Evolutionary conservation across 2,113 vertebrate species (phyloP).

Genomic region (Poeciliopsis turrubarensis): DNA sequence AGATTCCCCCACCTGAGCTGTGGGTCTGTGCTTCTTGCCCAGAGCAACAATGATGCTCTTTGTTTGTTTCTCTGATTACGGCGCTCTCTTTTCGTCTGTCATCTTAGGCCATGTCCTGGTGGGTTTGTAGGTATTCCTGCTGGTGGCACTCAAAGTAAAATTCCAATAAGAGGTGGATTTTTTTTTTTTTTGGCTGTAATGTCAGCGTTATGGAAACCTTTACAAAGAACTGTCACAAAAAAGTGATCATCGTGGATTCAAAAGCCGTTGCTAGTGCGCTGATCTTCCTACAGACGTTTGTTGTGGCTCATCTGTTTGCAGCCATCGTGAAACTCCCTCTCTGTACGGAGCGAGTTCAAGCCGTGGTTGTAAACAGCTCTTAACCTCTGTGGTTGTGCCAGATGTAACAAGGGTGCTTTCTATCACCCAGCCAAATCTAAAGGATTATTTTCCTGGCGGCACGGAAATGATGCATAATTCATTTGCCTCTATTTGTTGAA

Average conservation of each 20-base stretch:
- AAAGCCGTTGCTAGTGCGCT: not conserved
- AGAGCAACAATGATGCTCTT: not conserved
- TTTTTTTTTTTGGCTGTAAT: not conserved
- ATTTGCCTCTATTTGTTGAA: slow-evolving; percentile 39
- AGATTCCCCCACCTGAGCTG: not conserved
- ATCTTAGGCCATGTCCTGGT: not conserved
- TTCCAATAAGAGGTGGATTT: not conserved
- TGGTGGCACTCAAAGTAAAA: not conserved
- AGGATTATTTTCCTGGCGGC: slow-evolving; percentile 30
- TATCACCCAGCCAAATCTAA: slow-evolving; percentile 18
- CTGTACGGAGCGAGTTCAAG: not conserved
- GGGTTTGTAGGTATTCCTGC: not conserved
- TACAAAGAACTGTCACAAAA: not conserved
- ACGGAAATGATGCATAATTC: slow-evolving; percentile 56
- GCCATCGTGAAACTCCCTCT: too few species aligned
- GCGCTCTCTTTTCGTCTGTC: not conserved
- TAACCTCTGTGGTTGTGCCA: not conserved
- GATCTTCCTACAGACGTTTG: not conserved
- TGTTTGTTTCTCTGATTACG: not conserved
- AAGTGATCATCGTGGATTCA: not conserved
- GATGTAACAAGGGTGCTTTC: slow-evolving; percentile 6
- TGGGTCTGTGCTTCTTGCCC: not conserved
- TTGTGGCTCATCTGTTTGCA: too few species aligned
- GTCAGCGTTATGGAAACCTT: not conserved
- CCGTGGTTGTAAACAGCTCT: not conserved